phyloP scores from a whole-genome alignment of 2,888 invertebrate species.

The Drosophila tripunctata region DNA sequence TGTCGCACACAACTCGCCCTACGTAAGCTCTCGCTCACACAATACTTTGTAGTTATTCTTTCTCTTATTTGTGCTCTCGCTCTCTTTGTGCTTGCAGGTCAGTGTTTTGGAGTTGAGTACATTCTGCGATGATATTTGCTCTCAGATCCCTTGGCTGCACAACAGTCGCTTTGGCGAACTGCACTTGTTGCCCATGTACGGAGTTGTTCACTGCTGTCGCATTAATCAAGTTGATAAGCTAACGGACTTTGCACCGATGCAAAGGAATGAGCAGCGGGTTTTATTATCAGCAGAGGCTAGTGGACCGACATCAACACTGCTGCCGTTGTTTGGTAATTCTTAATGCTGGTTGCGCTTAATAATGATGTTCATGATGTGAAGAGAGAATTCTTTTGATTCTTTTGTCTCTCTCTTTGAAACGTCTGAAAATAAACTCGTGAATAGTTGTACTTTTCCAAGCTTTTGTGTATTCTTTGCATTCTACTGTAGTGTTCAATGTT shows the following conservation, averaged over 20 bases:
- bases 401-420: background rate
- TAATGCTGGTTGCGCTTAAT: background rate
- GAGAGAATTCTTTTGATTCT: background rate
- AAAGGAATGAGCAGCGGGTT: background rate
- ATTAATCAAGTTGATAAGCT: slow-evolving; percentile 33
- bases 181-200: slow-evolving; percentile 43
- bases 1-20: slow-evolving; percentile 52
- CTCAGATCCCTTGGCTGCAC: slow-evolving; percentile 46
- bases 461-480: background rate
- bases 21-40: slow-evolving; percentile 33
- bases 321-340: background rate
- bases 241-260: slow-evolving; percentile 23
- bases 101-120: slow-evolving; percentile 19
- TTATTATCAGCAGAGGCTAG: background rate
- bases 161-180: slow-evolving; percentile 34
- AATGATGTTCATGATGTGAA: background rate
- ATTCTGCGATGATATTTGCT: slow-evolving; percentile 42
- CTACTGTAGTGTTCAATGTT: background rate
- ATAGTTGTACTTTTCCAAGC: background rate
- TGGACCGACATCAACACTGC: background rate
- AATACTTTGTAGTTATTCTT: too few species aligned
- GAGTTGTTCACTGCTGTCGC: slow-evolving; percentile 48
- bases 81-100: slow-evolving; percentile 16
- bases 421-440: too few species aligned
- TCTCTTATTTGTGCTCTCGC: background rate